phyloP scores from a whole-genome alignment of 2,797 vertebrate species.

The Mus minutoides region DNA sequence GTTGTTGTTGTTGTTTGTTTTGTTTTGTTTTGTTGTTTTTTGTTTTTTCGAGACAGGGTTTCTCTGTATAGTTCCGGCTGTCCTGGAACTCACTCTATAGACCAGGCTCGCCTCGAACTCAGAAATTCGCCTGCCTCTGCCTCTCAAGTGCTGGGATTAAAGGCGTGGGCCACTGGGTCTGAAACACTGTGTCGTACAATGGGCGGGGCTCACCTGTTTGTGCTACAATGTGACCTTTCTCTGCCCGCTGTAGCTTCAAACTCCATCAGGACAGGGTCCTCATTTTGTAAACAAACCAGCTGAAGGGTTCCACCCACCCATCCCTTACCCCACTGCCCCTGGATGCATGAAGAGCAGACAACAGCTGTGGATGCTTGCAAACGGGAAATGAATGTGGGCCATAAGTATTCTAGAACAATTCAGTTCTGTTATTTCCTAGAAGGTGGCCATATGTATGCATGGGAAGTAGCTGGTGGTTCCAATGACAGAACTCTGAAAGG shows the following conservation, averaged over 20 bases:
- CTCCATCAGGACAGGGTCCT: background rate
- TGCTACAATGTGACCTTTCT: background rate
- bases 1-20: no score
- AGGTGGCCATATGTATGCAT: background rate
- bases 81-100: no score
- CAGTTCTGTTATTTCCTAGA: background rate
- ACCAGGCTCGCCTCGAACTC: no score
- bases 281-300: conserved; percentile 1
- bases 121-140: no score
- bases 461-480: background rate
- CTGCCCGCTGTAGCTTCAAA: background rate
- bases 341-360: background rate
- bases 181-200: background rate
- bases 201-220: background rate
- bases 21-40: no score
- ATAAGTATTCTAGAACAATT: background rate
- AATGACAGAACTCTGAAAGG: conserved; percentile 33
- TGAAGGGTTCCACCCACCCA: background rate
- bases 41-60: no score
- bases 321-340: background rate
- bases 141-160: no score
- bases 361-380: background rate
- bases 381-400: background rate
- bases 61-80: no score
- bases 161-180: no score